Base-by-base conservation (phyloP, 2,797 vertebrate genomes). In the Esox lucius region DNA sequence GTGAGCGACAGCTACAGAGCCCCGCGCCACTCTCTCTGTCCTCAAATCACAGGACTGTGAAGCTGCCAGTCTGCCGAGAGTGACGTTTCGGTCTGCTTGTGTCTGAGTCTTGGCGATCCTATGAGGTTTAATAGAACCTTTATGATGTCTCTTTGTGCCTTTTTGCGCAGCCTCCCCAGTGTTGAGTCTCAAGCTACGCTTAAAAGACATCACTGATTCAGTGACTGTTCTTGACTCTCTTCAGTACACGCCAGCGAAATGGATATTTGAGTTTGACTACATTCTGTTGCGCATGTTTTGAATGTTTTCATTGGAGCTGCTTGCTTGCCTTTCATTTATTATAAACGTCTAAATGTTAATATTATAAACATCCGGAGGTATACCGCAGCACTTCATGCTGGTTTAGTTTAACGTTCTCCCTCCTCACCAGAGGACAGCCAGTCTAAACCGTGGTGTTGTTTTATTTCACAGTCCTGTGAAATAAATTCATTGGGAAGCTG, bases 161-260 rank as follows among this genome's bases (percentile, higher is more conserved):
- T 28, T 31, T 16, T 68, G 66, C 31, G 7, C 7, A 42, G 17
- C 35, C 35, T 12, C 9, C 35, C 4, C 66, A 9, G 15, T 15
- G 33, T 2, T 9, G 28, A n/a, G 31, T 3, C 19, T 13, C 9
- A 19, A 16, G 31, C 17, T 68, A 19, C 53, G n/a, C 53, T 22
- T 13, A 62, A 33, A 22, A 53, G 78, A 73, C 70, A 70, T 73
- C 69, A 73, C 71, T 76, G 74, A 67, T 73, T 67, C 70, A 35
- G 73, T 61, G 33, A 51, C 68, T 48, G n/a, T 49, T 59, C n/a
- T 3, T 19, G n/a, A 33, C 24, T 67, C 19, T 5, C 73, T 22
- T 56, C 61, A 56, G 39, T 51, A 65, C 51, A 64, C 24, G n/a
- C 56, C 56, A 61, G n/a, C 22, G 8, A 61, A 49, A 70, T 28